Evolutionary conservation across 2,113 vertebrate genomes (phyloP).

Genomic region (Mastomys coucha): DNA sequence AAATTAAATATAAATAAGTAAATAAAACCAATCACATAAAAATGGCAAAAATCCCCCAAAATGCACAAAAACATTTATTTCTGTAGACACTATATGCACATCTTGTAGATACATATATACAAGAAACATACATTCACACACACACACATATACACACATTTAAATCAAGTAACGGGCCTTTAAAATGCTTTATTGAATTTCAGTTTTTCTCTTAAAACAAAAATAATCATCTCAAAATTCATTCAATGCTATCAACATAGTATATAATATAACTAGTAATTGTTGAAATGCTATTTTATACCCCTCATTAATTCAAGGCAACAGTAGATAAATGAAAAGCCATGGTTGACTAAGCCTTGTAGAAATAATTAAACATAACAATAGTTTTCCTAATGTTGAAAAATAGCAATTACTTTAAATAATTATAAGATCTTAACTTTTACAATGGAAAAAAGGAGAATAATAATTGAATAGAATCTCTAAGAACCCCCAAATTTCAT

Average conservation of each 20-base stretch:
- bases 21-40: neutral
- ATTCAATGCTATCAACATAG: constrained; percentile 29
- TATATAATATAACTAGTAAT: constrained; percentile 50
- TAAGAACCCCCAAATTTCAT: neutral
- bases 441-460: constrained; percentile 3
- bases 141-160: neutral
- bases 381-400: constrained; percentile 60
- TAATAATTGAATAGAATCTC: constrained; percentile 55
- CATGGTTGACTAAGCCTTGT: constrained; percentile 41
- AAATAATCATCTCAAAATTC: constrained; percentile 43
- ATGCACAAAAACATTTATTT: neutral
- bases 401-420: constrained; percentile 58
- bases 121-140: neutral
- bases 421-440: constrained; percentile 66
- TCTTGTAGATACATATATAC: neutral
- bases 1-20: neutral
- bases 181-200: neutral
- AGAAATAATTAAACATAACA: constrained; percentile 62
- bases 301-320: constrained; percentile 61
- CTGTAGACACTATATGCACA: neutral
- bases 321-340: constrained; percentile 53
- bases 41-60: neutral
- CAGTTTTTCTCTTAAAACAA: constrained; percentile 42
- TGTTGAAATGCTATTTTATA: constrained; percentile 60
- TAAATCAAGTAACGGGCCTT: neutral